These are phyloP conservation scores for Tribolium castaneum DNA, from an alignment of 1,140 invertebrate species.

Conservation along the genomic window DNA sequence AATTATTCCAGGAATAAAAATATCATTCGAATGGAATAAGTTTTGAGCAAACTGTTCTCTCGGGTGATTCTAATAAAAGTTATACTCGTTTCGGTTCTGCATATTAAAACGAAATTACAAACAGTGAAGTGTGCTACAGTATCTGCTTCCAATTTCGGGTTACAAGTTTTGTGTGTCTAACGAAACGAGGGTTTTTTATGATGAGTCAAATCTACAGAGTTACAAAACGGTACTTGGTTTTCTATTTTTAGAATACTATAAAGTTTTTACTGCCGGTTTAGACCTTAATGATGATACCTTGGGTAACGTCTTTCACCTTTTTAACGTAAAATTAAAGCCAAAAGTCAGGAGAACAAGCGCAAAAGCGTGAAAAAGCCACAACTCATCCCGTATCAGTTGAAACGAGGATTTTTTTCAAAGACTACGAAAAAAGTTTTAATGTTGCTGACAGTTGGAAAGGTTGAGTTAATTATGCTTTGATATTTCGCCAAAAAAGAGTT, in stretches of 20 bases:
- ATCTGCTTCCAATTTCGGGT: not conserved
- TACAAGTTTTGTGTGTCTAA: not conserved
- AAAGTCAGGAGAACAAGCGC: not conserved
- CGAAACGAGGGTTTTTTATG: not conserved
- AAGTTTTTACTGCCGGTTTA: not conserved
- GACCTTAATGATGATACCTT: not conserved
- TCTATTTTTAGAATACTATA: not conserved
- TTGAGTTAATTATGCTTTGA: too few species aligned
- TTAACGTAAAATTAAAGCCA: not conserved
- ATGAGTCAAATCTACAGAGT: not conserved
- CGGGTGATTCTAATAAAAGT: not conserved
- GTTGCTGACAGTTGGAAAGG: too few species aligned
- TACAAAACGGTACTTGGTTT: too few species aligned
- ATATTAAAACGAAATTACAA: not conserved
- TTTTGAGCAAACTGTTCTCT: not conserved
- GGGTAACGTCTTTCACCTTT: not conserved
- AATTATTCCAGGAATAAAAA: not conserved
- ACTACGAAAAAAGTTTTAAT: too few species aligned
- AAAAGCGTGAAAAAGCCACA: not conserved
- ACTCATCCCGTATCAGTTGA: not conserved
- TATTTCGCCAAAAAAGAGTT: too few species aligned
- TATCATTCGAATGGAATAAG: not conserved
- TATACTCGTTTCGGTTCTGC: not conserved
- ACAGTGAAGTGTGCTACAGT: not conserved
- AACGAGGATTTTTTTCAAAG: not conserved